Conservation (phyloP, 2,113 vertebrate species). For the Podarcis cretensis region DNA sequence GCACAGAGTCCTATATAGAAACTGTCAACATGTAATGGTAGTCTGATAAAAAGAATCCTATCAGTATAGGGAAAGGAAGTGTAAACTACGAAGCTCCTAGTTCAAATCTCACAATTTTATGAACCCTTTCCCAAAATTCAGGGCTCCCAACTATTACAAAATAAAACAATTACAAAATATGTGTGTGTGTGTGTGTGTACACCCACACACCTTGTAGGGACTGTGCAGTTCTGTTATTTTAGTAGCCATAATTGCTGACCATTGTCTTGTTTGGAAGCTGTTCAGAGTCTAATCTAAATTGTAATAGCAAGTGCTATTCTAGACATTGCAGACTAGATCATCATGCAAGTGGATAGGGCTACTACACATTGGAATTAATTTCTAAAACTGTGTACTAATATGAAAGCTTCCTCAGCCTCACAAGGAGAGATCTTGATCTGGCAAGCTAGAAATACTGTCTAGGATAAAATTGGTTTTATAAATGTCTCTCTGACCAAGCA, state of each 20-base stretch:
- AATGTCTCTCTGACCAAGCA: conserved; percentile 18
- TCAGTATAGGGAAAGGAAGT: too few species aligned
- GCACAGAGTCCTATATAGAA: not conserved
- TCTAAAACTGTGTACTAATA: conserved; percentile 49
- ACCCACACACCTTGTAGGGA: not conserved
- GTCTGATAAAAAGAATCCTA: not conserved
- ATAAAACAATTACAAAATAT: not conserved
- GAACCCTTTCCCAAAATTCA: not conserved
- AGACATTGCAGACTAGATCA: not conserved
- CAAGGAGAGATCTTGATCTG: conserved; percentile 43
- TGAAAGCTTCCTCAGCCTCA: conserved; percentile 39
- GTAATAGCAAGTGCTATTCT: not conserved
- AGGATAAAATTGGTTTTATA: conserved; percentile 14
- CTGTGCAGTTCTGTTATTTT: not conserved
- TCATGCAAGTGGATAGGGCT: not conserved
- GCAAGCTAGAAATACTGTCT: conserved; percentile 53
- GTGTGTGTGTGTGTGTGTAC: too few species aligned
- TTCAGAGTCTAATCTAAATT: not conserved
- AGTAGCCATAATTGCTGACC: not conserved
- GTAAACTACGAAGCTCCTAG: not conserved
- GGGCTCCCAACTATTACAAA: not conserved
- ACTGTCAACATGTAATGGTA: not conserved
- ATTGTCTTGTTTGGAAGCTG: not conserved
- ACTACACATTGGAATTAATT: conserved; percentile 47
- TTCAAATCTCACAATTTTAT: not conserved